Base-by-base conservation (phyloP, 2,888 invertebrate genomes). In the Silvanus unidentatus region DNA sequence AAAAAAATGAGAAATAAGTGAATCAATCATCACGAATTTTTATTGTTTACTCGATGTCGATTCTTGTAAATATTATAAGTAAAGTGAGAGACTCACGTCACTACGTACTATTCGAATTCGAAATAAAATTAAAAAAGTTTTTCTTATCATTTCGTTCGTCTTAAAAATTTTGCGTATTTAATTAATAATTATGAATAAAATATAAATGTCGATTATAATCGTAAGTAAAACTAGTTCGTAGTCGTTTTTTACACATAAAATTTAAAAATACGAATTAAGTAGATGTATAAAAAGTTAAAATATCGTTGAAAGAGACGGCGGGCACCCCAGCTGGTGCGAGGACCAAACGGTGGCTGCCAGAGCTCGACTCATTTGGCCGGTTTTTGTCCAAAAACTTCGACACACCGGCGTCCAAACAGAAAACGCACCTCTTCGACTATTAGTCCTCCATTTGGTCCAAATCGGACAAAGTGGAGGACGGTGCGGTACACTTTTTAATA, bases 291-390 rank as follows among this genome's bases (percentile, higher is more conserved):
- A 46, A 47, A 28, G 13, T 44, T 59, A 59, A 32, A 32, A n/a
- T 32, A 64, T 66, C 60, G 57, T 60, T 54, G 56, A 57, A 59
- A 61, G 65, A 62, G 64, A 67, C 66, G 66, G 64, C 64, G 62
- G 64, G 64, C 63, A 62, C 63, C 67, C 59, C 53, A 63, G 71
- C 71, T 71, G 71, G 71, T 71, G 70, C 67, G 71, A 70, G 71
- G 71, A 70, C 70, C 71, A 70, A 43, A 55, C 58, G 62, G 63
- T 64, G 60, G 63, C 62, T 61, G 60, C 63, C 59, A 59, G 55
- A 63, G 59, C 60, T 63, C 62, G 63, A 61, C 59, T 51, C 53
- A 50, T 52, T 52, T 45, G 45, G 48, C 49, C 48, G 49, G 44
- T 51, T 46, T 44, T 41, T 40, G 37, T 37, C 41, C 12, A 45